phyloP scores from a whole-genome alignment of 2,113 vertebrate genomes.

The Bagarius yarrelli region DNA sequence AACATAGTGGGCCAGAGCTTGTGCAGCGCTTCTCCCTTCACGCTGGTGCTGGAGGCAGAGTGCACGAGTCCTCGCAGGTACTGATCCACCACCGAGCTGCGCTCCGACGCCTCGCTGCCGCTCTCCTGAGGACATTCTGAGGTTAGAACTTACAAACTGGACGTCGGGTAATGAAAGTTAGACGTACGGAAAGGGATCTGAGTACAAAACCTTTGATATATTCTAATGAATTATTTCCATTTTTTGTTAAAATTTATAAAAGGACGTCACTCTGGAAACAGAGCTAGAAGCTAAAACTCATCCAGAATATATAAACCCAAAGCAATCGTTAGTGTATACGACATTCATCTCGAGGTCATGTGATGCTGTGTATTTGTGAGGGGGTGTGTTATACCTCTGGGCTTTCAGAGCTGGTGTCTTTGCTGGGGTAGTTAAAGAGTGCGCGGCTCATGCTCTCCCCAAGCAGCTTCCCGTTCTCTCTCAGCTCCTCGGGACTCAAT shows the following conservation, averaged over 20 bases:
- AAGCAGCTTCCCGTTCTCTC: conserved; percentile 78
- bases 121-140: conserved; percentile 60
- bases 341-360: not conserved
- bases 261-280: too few relatives aligned
- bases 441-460: conserved; percentile 83
- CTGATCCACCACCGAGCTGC: conserved; percentile 64
- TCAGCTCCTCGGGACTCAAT: conserved; percentile 77
- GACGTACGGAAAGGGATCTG: not conserved
- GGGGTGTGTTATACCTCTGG: conserved; percentile 75
- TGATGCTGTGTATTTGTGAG: not conserved
- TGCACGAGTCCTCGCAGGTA: conserved; percentile 82
- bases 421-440: conserved; percentile 80
- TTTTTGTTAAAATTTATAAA: too few relatives aligned
- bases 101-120: conserved; percentile 59
- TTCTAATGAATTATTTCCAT: too few relatives aligned
- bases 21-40: conserved; percentile 88
- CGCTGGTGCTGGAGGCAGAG: conserved; percentile 82
- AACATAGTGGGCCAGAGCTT: conserved; percentile 97
- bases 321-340: not conserved
- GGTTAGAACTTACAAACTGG: not conserved
- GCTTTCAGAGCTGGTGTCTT: conserved; percentile 79
- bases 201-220: too few relatives aligned
- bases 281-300: not conserved
- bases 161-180: not conserved
- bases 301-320: not conserved